Evolutionary conservation across 2,797 vertebrate genomes (phyloP), one percentile per base, ranked within the genome.

Genomic region (Macropodus opercularis): DNA sequence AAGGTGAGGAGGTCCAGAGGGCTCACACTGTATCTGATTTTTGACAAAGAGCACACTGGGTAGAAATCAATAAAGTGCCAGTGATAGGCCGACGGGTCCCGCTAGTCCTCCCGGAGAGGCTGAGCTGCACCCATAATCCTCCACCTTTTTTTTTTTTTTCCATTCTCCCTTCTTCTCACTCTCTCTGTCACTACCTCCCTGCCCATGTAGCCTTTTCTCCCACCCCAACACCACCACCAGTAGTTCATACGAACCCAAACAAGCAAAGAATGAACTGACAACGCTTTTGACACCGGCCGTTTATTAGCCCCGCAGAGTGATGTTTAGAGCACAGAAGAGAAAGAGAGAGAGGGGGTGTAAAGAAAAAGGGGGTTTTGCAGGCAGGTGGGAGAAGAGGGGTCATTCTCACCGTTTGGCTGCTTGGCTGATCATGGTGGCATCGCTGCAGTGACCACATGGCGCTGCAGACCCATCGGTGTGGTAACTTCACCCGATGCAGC

Each of bases 1-100:
- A 96, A 96, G 95, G 95, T 96, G 95, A 96, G 92, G 89, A 92
- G 94, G 96, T 96, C 93, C 93, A 94, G 92, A 94, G 95, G 95
- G 93, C 92, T 88, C 53, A 67, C 82, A 92, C 93, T 93, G 92
- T 95, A 94, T 97, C 95, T 96, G 96, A 98, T 98, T 95, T 96
- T 98, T 98, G 96, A 98, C 95, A 95, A 97, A 98, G 95, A 97
- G 94, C 94, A 93, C 88, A 90, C 89, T 90, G 90, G 94, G 92
- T 93, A 94, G 93, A 95, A 96, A 98, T 98, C 96, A 94, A 98
- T 98, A 96, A 92, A 81, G 80, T 91, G 79, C 91, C 93, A 93
- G 92, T 90, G 84, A 89, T 75, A 84, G 90, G 79, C 75, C 85
- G 64, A 81, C 58, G 68, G 80, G 87, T 88, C 85, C 86, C 79